These are phyloP conservation scores for Hyposoter dolosus DNA, from an alignment of 2,888 invertebrate genomes.

Conservation along the genomic window DNA sequence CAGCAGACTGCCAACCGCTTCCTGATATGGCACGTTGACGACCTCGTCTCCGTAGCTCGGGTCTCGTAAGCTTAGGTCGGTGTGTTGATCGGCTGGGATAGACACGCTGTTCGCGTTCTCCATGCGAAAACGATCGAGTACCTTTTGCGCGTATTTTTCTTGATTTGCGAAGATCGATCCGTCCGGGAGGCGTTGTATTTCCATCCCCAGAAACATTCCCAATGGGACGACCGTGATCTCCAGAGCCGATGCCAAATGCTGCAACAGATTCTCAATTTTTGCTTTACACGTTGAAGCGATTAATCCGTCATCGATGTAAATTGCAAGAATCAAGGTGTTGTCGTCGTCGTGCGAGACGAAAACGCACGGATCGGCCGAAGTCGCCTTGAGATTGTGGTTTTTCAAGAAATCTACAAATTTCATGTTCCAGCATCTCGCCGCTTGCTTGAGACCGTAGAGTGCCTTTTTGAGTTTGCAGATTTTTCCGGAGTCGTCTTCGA, in stretches of 20 bases:
- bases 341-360: conserved; percentile 58
- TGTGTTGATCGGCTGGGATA: conserved; percentile 53
- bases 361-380: conserved; percentile 73
- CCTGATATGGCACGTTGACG: conserved; percentile 16
- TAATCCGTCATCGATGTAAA: conserved; percentile 22
- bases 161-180: conserved; percentile 65
- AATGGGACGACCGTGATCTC: conserved; percentile 41
- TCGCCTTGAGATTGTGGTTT: conserved; percentile 67
- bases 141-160: conserved; percentile 45
- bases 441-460: conserved; percentile 77
- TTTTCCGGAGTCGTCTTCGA: conserved; percentile 27
- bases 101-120: conserved; percentile 57
- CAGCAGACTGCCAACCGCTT: conserved; percentile 42
- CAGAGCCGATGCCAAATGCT: conserved; percentile 41
- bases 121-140: conserved; percentile 55
- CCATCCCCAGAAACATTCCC: conserved; percentile 66
- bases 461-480: conserved; percentile 74
- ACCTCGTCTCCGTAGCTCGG: conserved; percentile 25
- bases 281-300: conserved; percentile 33
- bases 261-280: conserved; percentile 38
- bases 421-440: conserved; percentile 75
- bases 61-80: background rate
- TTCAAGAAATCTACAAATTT: conserved; percentile 69
- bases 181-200: conserved; percentile 60
- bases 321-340: conserved; percentile 31